Percentiles rank a stretch among this genome's conserved stretches.
phyloP scores from a whole-genome alignment of 2,888 invertebrate genomes.

The Macrophya annulata region DNA sequence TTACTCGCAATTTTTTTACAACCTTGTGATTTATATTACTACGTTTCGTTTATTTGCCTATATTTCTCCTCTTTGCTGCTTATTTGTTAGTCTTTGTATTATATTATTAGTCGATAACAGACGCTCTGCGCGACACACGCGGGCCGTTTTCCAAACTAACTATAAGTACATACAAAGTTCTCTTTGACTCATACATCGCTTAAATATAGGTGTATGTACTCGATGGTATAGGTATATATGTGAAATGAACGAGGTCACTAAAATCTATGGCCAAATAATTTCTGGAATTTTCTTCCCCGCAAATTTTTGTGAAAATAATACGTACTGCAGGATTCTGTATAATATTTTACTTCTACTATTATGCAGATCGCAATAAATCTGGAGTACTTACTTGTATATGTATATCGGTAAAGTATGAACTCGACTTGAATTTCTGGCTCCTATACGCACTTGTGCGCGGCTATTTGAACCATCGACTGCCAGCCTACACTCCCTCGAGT shows the following conservation, averaged over 20 bases:
- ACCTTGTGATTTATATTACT: background rate
- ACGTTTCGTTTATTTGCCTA: background rate
- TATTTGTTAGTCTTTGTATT: background rate
- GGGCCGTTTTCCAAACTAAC: background rate
- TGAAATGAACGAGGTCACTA: background rate
- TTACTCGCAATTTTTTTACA: background rate
- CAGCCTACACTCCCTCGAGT: background rate
- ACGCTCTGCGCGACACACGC: background rate
- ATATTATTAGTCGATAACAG: background rate
- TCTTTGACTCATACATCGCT: too few relatives aligned
- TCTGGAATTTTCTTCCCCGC: background rate
- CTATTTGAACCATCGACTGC: background rate
- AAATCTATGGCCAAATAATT: background rate
- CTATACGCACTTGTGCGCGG: background rate
- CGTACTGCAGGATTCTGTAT: background rate
- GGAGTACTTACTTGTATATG: background rate
- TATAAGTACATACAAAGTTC: too few relatives aligned
- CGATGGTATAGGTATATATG: background rate
- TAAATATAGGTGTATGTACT: background rate
- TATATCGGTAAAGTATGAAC: background rate
- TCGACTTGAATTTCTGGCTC: background rate
- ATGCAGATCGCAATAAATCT: background rate
- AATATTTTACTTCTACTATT: background rate
- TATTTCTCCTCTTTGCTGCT: background rate
- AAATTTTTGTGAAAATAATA: background rate